Conservation (phyloP, 2,113 vertebrate species). For the Hypocryptadius cinnamomeus region DNA sequence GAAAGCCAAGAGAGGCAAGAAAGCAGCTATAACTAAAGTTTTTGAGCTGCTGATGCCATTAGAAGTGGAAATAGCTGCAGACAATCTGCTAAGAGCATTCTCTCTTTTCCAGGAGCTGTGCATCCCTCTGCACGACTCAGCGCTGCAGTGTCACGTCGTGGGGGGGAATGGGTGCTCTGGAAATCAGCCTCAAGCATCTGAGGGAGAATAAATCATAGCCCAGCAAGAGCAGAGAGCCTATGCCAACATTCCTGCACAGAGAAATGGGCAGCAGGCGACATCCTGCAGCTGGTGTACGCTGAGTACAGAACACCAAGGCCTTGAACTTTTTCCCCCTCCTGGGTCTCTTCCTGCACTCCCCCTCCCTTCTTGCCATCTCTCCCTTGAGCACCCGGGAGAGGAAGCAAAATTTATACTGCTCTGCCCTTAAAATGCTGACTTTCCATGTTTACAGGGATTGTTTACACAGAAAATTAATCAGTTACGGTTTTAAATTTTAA, state of each 20-base stretch:
- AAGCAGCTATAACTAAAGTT: not conserved
- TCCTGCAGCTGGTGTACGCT: not conserved
- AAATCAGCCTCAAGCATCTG: not conserved
- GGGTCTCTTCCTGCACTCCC: slow-evolving; percentile 25
- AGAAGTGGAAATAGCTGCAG: not conserved
- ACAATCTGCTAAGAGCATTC: not conserved
- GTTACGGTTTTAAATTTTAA: slow-evolving; percentile 84
- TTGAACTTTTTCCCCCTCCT: slow-evolving; percentile 34
- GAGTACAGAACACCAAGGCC: slow-evolving; percentile 18
- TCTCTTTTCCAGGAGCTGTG: not conserved
- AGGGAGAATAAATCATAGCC: slow-evolving; percentile 16
- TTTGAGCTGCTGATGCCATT: not conserved
- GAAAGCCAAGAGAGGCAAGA: not conserved
- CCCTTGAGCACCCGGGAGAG: not conserved
- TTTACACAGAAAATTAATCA: slow-evolving; percentile 82
- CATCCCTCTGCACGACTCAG: not conserved
- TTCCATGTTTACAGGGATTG: slow-evolving; percentile 72
- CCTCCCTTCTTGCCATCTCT: slow-evolving; percentile 16
- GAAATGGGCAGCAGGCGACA: not conserved
- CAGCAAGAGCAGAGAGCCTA: not conserved
- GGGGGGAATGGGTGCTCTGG: slow-evolving; percentile 17
- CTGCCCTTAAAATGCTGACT: slow-evolving; percentile 72
- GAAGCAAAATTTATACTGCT: slow-evolving; percentile 65
- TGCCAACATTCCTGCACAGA: slow-evolving; percentile 17
- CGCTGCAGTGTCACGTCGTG: accelerated